A percentile compares a stretch with the other conserved stretches of the same genome.
These are phyloP conservation scores for Sebastes trivittatus DNA, from an alignment of 2,797 vertebrate genomes.

Conservation along the genomic window DNA sequence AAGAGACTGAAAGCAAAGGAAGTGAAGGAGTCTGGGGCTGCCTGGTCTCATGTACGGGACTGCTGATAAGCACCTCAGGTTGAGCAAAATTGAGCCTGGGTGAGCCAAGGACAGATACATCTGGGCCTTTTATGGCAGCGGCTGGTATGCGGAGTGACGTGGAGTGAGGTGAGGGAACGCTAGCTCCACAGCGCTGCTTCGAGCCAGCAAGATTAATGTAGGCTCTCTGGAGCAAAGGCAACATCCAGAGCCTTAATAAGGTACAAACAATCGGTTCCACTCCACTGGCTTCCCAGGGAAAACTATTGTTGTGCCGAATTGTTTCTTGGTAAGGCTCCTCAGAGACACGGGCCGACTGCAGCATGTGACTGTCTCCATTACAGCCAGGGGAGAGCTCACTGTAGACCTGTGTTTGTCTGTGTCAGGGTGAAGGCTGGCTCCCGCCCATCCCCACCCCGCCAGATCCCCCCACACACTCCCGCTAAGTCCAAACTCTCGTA, in stretches of 20 bases:
- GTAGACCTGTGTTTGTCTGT: constrained; percentile 71
- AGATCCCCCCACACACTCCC: background rate
- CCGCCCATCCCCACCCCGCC: background rate
- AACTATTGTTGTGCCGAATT: constrained; percentile 85
- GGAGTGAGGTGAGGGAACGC: constrained; percentile 70
- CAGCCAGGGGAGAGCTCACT: constrained; percentile 68
- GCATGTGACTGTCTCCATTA: constrained; percentile 77
- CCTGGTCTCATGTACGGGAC: constrained; percentile 19
- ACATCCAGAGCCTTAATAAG: constrained; percentile 88
- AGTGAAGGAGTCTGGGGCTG: constrained; percentile 8
- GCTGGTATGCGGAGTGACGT: constrained; percentile 63
- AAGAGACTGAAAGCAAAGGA: constrained; percentile 32
- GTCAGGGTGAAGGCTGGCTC: constrained; percentile 60
- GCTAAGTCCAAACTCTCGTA: constrained; percentile 37
- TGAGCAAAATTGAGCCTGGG: constrained; percentile 42
- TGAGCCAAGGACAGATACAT: constrained; percentile 54
- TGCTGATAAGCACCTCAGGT: constrained; percentile 49
- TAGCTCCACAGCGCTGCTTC: constrained; percentile 74
- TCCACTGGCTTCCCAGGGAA: constrained; percentile 83
- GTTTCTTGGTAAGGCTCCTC: constrained; percentile 79
- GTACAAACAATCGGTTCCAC: constrained; percentile 88
- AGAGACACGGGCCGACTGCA: constrained; percentile 70
- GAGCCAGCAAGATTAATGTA: constrained; percentile 86
- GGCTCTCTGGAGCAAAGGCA: constrained; percentile 86
- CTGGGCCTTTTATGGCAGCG: constrained; percentile 61